Conservation (phyloP, 2,113 vertebrate genomes). For the Clarias magur region DNA sequence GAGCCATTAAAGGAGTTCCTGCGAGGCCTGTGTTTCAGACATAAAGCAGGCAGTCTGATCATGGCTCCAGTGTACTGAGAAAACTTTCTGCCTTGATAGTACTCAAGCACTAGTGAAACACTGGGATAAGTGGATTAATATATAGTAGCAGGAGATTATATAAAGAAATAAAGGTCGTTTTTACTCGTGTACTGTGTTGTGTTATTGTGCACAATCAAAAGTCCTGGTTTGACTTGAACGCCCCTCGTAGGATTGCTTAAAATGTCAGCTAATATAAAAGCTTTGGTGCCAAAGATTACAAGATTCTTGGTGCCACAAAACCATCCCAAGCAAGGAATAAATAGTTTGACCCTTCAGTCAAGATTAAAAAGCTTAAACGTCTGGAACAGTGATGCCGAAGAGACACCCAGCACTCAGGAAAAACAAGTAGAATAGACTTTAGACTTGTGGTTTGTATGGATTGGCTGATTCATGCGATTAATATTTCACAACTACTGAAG, state of each 20-base stretch:
- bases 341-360: neutral
- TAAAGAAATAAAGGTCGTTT: too few relatives aligned
- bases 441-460: neutral
- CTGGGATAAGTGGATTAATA: too few relatives aligned
- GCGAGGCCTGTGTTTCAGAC: too few relatives aligned
- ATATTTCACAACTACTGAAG: slow-evolving; percentile 1
- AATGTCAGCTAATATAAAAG: neutral
- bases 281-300: neutral
- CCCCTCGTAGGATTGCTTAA: neutral
- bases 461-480: slow-evolving; percentile 17
- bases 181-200: too few relatives aligned
- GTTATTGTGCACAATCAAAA: too few relatives aligned
- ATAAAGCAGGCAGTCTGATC: too few relatives aligned
- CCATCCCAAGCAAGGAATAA: neutral
- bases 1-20: too few relatives aligned
- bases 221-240: too few relatives aligned
- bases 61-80: too few relatives aligned
- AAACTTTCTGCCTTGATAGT: too few relatives aligned
- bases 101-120: too few relatives aligned
- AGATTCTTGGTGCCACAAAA: neutral
- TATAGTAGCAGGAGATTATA: too few relatives aligned
- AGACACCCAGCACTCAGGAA: slow-evolving; percentile 8
- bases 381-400: neutral
- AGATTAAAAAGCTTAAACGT: neutral
- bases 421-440: neutral